Percentiles rank a stretch among this genome's conserved stretches.
These are phyloP conservation scores for Drosophila maculinotata DNA, from an alignment of 2,888 invertebrate genomes.

Conservation along the genomic window DNA sequence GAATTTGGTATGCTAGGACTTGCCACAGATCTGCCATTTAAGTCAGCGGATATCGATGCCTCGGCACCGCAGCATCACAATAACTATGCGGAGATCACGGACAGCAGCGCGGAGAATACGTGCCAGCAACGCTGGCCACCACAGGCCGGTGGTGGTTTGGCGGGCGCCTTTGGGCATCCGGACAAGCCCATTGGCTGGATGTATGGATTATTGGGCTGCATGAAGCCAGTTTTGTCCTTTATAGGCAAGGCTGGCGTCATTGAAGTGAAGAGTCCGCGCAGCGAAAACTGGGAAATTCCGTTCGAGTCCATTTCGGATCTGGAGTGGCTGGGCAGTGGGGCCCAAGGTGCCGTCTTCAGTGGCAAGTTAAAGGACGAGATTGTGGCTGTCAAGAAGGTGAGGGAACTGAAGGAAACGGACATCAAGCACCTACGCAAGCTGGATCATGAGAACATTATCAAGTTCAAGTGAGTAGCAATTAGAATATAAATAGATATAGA, in stretches of 20 bases:
- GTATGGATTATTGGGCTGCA: constrained; percentile 94
- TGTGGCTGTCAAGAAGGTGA: constrained; percentile 98
- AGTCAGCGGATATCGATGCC: constrained; percentile 67
- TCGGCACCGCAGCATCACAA: constrained; percentile 65
- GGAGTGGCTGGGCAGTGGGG: constrained; percentile 96
- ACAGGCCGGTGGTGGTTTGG: constrained; percentile 68
- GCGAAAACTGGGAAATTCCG: constrained; percentile 97
- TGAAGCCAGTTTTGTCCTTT: constrained; percentile 94
- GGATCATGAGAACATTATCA: constrained; percentile 97
- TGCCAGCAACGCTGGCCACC: constrained; percentile 86
- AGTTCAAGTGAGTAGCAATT: constrained; percentile 85
- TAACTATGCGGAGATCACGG: constrained; percentile 80
- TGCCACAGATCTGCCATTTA: constrained; percentile 82
- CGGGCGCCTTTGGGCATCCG: constrained; percentile 84
- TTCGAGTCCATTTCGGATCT: constrained; percentile 95
- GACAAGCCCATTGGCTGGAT: constrained; percentile 89
- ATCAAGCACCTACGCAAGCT: constrained; percentile 96
- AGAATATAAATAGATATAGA: too few relatives aligned
- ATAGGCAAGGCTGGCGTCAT: constrained; percentile 91
- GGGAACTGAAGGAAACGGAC: constrained; percentile 96
- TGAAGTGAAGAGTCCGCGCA: constrained; percentile 87
- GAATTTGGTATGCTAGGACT: constrained; percentile 87
- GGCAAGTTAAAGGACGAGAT: constrained; percentile 93
- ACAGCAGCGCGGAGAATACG: constrained; percentile 85
- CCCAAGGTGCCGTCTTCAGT: constrained; percentile 97